Evolutionary conservation across 2,888 invertebrate species (phyloP).

Genomic region (Apamea crenata): DNA sequence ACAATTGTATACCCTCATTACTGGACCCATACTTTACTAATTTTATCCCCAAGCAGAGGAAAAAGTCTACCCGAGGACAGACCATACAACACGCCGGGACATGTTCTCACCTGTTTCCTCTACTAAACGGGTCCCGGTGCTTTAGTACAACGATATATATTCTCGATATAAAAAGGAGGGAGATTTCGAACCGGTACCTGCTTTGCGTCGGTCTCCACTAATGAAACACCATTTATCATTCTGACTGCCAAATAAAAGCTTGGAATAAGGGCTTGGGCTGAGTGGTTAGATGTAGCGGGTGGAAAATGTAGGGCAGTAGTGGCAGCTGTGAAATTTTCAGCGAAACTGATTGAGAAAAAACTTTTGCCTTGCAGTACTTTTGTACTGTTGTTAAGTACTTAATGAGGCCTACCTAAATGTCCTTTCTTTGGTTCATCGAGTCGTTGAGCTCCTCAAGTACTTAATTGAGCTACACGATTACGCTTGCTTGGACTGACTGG

Average conservation of each 20-base stretch:
- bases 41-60: constrained; percentile 12
- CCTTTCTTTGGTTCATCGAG: no score
- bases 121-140: constrained; percentile 49
- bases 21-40: constrained; percentile 12
- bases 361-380: no score
- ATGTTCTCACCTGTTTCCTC: constrained; percentile 55
- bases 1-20: constrained; percentile 13
- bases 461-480: no score
- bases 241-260: constrained; percentile 86
- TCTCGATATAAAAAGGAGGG: constrained; percentile 78
- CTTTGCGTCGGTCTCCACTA: constrained; percentile 78
- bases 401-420: no score
- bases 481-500: no score
- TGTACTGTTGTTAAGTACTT: no score
- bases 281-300: constrained; percentile 42
- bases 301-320: not conserved
- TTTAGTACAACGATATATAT: constrained; percentile 63
- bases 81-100: constrained; percentile 37
- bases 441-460: no score
- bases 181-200: constrained; percentile 78
- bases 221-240: constrained; percentile 88
- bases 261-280: constrained; percentile 66
- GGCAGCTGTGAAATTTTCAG: not conserved
- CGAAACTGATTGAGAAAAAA: not conserved
- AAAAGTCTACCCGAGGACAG: constrained; percentile 23